Evolutionary conservation across 2,797 vertebrate species (phyloP).

Genomic region (Meriones psammophilus): DNA sequence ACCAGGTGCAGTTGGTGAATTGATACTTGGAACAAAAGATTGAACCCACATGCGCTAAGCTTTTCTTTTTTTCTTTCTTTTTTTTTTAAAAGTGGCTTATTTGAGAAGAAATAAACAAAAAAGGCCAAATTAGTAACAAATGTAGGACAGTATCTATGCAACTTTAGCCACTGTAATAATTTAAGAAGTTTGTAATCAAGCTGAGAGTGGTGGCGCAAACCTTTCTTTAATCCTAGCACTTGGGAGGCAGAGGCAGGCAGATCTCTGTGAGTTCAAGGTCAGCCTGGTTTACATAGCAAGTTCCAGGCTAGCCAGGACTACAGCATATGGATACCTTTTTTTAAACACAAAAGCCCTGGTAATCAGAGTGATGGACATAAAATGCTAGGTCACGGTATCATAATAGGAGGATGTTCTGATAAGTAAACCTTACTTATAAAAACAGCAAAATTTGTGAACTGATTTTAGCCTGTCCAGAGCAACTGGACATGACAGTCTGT

Average conservation of each 20-base stretch:
- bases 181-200: neutral
- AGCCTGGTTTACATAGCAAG: neutral
- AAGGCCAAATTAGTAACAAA: neutral
- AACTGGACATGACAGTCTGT: neutral
- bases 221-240: neutral
- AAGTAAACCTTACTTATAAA: neutral
- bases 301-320: too few species aligned
- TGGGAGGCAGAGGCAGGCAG: neutral
- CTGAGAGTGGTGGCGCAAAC: too few species aligned
- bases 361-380: neutral
- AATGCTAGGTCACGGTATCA: neutral
- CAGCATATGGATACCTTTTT: neutral
- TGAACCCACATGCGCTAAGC: neutral
- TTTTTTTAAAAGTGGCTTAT: neutral
- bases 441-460: neutral
- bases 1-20: neutral
- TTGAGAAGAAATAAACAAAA: neutral
- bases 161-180: neutral
- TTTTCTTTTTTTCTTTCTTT: neutral
- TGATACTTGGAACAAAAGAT: neutral
- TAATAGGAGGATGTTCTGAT: neutral
- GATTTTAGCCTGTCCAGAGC: neutral
- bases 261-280: neutral
- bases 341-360: neutral
- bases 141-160: neutral